phyloP scores from a whole-genome alignment of 2,888 invertebrate species.

The Atrina japonica region DNA sequence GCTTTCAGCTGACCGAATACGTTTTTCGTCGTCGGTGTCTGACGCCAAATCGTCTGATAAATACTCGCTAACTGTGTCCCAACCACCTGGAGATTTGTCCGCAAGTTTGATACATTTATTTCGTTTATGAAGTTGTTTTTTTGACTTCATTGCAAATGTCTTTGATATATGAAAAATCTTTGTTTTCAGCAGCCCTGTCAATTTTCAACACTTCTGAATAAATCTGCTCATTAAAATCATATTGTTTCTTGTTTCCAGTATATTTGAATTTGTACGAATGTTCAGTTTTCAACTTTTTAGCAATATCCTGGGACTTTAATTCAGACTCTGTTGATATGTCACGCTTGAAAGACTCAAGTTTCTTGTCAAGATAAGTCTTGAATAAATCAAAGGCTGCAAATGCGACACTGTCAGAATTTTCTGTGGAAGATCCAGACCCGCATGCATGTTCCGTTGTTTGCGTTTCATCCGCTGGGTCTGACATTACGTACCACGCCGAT shows the following conservation, averaged over 20 bases:
- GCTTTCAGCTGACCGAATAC: constrained; percentile 7
- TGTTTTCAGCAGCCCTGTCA: background rate
- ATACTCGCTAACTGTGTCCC: constrained; percentile 33
- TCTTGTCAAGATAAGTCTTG: constrained; percentile 7
- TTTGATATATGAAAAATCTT: background rate
- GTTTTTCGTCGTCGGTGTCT: constrained; percentile 21
- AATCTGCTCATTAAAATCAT: constrained; percentile 22
- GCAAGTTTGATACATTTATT: constrained; percentile 30
- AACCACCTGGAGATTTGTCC: constrained; percentile 18
- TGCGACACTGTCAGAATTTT: too few relatives aligned
- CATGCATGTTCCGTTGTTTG: too few relatives aligned
- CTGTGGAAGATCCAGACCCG: too few relatives aligned
- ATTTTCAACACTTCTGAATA: background rate
- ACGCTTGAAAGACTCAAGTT: constrained; percentile 7
- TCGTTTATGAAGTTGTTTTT: background rate
- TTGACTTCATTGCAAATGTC: background rate
- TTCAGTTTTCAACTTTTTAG: constrained; percentile 24
- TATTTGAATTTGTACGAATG: constrained; percentile 15
- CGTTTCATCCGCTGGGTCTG: too few relatives aligned
- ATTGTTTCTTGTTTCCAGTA: constrained; percentile 12
- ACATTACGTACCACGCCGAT: too few relatives aligned
- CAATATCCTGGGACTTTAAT: background rate
- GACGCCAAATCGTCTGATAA: constrained; percentile 29
- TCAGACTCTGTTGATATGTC: background rate
- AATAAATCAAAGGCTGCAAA: constrained; percentile 22